These are phyloP conservation scores for Euplagia quadripunctaria DNA, from an alignment of 2,888 invertebrate genomes.

Conservation along the genomic window DNA sequence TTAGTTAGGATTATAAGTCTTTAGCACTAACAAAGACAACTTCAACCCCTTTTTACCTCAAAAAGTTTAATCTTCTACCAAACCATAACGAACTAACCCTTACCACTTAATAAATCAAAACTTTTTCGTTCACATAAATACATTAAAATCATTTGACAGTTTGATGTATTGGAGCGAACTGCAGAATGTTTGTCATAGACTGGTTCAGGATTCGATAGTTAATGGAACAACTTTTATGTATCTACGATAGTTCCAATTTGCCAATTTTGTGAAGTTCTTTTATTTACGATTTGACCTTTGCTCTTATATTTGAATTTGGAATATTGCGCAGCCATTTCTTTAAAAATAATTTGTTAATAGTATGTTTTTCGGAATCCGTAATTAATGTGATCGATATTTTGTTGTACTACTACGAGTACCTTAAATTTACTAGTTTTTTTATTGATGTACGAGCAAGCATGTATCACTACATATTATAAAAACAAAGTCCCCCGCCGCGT, in stretches of 20 bases:
- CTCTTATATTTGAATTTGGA: slow-evolving; percentile 47
- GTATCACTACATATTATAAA: too few relatives aligned
- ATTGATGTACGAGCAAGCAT: too few relatives aligned
- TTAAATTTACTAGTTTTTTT: too few relatives aligned
- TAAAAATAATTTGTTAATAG: too few relatives aligned
- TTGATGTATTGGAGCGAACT: slow-evolving; percentile 58
- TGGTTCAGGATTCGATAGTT: slow-evolving; percentile 54
- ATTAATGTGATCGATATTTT: too few relatives aligned
- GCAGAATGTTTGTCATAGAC: slow-evolving; percentile 54
- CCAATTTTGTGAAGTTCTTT: slow-evolving; percentile 54
- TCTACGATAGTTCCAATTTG: slow-evolving; percentile 64
- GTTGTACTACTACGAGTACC: too few relatives aligned
- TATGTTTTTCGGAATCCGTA: too few relatives aligned
- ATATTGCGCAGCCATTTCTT: background rate
- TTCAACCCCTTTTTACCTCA: background rate
- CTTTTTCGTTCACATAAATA: slow-evolving; percentile 53
- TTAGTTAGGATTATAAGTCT: background rate
- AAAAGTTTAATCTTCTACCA: background rate
- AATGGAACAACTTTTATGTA: slow-evolving; percentile 68
- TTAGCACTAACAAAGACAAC: background rate
- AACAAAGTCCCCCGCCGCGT: too few relatives aligned
- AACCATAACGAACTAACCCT: slow-evolving; percentile 25
- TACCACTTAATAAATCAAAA: slow-evolving; percentile 50
- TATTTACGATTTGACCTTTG: slow-evolving; percentile 52
- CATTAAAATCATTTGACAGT: slow-evolving; percentile 64